phyloP scores from a whole-genome alignment of 2,113 vertebrate genomes.

The Poecile atricapillus region DNA sequence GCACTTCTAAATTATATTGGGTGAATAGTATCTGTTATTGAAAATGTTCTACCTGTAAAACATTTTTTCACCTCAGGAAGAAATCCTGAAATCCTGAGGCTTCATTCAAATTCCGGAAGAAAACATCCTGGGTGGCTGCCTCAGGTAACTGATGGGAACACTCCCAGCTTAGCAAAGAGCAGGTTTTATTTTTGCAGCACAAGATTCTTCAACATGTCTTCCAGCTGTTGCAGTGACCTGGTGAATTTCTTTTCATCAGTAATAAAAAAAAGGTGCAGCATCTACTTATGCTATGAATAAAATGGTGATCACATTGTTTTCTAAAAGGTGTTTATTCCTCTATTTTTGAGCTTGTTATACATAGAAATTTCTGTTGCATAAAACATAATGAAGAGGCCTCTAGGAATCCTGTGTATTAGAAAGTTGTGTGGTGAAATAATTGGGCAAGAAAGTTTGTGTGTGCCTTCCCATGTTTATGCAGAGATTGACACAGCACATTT shows the following conservation, averaged over 20 bases:
- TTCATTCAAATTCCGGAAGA: too few species aligned
- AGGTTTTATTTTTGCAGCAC: not conserved
- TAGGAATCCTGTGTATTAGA: not conserved
- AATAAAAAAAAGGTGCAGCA: not conserved
- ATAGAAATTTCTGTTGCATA: not conserved
- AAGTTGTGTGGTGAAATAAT: not conserved
- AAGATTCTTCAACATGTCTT: not conserved
- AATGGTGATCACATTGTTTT: not conserved
- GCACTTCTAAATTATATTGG: not conserved
- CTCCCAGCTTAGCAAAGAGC: not conserved
- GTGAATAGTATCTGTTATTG: not conserved
- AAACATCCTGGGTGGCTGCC: not conserved
- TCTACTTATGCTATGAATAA: not conserved
- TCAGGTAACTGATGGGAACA: not conserved
- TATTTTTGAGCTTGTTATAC: not conserved
- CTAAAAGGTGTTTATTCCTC: not conserved
- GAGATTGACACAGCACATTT: not conserved
- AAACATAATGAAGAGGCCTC: not conserved
- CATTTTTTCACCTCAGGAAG: not conserved
- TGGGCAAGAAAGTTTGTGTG: not conserved
- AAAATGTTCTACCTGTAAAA: not conserved
- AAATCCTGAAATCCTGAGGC: not conserved
- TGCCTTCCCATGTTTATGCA: not conserved
- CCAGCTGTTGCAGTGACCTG: not conserved
- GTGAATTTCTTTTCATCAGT: not conserved